phyloP scores from a whole-genome alignment of 1,140 invertebrate genomes.

The Medauroidea extradentata region DNA sequence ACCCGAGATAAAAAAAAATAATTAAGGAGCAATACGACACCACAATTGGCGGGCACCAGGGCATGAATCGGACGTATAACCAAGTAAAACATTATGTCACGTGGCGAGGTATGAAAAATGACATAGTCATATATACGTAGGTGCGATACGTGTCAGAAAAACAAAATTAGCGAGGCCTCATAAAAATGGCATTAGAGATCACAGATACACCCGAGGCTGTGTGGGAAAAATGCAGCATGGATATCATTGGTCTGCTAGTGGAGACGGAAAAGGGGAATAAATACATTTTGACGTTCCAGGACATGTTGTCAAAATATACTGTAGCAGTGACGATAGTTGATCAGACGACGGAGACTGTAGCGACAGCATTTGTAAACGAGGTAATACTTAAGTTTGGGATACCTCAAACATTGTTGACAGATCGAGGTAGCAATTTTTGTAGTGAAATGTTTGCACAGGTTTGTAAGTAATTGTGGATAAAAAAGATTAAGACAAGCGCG shows the following conservation, averaged over 20 bases:
- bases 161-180: neutral
- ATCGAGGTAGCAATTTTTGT: neutral
- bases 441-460: neutral
- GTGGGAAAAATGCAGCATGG: slow-evolving; percentile 6
- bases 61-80: too few species aligned
- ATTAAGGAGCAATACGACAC: neutral
- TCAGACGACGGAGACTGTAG: slow-evolving; percentile 1
- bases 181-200: neutral
- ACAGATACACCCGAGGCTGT: neutral
- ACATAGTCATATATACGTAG: neutral
- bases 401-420: neutral
- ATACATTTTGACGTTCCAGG: slow-evolving; percentile 17
- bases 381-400: neutral
- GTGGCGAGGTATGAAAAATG: neutral
- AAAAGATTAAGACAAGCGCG: slow-evolving; percentile 20
- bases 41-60: neutral
- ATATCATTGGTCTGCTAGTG: slow-evolving; percentile 17
- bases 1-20: neutral
- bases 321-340: slow-evolving; percentile 7
- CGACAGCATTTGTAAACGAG: neutral
- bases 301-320: slow-evolving; percentile 16
- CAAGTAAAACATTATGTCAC: neutral
- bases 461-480: neutral
- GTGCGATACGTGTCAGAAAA: neutral
- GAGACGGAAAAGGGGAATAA: slow-evolving; percentile 8